Evolutionary conservation across 2,797 vertebrate species (phyloP).

Genomic region (Semotilus atromaculatus): DNA sequence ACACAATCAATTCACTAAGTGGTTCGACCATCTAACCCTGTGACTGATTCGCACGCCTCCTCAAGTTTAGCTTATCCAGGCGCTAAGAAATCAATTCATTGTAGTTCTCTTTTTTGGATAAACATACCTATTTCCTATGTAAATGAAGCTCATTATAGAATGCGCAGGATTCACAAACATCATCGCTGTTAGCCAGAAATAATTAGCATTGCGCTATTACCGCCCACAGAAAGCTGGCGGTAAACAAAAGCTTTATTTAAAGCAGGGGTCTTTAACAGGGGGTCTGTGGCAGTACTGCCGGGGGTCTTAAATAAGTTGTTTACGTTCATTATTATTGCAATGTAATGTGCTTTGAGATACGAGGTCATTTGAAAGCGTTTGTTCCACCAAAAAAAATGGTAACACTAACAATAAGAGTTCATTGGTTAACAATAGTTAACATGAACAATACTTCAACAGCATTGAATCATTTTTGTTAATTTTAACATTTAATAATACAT

Average conservation of each 20-base stretch:
- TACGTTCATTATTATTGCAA: not conserved
- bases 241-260: conserved; percentile 22
- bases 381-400: too few relatives aligned
- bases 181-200: not conserved
- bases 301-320: not conserved
- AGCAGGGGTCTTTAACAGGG: conserved; percentile 5
- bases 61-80: not conserved
- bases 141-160: conserved; percentile 24
- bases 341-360: not conserved
- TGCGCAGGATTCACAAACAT: not conserved
- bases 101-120: not conserved
- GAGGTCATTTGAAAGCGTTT: not conserved
- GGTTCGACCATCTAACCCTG: not conserved
- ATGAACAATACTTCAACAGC: not conserved
- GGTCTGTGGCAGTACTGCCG: not conserved
- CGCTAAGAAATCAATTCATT: not conserved
- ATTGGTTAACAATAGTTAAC: not conserved
- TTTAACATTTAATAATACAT: not conserved
- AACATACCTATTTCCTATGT: conserved; percentile 1
- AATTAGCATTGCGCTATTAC: not conserved
- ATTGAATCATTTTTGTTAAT: not conserved
- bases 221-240: not conserved
- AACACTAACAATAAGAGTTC: not conserved
- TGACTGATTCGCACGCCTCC: not conserved
- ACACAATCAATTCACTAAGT: not conserved